phyloP scores from a whole-genome alignment of 2,113 vertebrate genomes.

The Podarcis muralis region DNA sequence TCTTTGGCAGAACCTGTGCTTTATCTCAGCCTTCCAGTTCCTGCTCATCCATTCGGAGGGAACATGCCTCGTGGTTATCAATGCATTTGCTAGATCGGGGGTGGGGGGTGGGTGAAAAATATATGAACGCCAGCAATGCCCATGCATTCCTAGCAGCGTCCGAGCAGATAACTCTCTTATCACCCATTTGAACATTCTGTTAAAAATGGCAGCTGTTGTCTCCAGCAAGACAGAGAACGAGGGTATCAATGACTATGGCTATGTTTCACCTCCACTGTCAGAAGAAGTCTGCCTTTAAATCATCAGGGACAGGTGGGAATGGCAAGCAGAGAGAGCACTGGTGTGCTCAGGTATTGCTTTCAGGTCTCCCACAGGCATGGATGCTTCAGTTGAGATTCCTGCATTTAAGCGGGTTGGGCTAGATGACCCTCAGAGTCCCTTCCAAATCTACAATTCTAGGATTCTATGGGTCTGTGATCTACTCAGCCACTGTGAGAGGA shows the following conservation, averaged over 20 bases:
- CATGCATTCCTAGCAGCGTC: constrained; percentile 13
- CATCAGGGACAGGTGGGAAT: no score
- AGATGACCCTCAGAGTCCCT: no score
- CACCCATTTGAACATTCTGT: constrained; percentile 27
- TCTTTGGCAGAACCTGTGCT: constrained; percentile 22
- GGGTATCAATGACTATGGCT: neutral
- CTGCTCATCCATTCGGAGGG: constrained; percentile 49
- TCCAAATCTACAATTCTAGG: no score
- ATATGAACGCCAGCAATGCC: constrained; percentile 36
- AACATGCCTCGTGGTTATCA: constrained; percentile 48
- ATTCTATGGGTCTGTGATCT: no score
- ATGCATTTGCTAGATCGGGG: constrained; percentile 48
- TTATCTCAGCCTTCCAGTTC: constrained; percentile 44
- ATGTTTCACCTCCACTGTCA: no score
- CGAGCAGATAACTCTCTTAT: neutral
- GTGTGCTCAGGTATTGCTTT: no score
- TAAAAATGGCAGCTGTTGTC: neutral
- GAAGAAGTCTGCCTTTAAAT: no score
- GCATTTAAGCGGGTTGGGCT: no score
- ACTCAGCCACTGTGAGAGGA: no score
- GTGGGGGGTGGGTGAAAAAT: neutral
- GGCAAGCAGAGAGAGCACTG: no score
- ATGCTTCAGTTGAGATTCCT: no score
- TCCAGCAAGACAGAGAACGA: neutral
- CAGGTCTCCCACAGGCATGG: no score